phyloP scores from a whole-genome alignment of 2,888 invertebrate species.

The Agrochola lychnidis region DNA sequence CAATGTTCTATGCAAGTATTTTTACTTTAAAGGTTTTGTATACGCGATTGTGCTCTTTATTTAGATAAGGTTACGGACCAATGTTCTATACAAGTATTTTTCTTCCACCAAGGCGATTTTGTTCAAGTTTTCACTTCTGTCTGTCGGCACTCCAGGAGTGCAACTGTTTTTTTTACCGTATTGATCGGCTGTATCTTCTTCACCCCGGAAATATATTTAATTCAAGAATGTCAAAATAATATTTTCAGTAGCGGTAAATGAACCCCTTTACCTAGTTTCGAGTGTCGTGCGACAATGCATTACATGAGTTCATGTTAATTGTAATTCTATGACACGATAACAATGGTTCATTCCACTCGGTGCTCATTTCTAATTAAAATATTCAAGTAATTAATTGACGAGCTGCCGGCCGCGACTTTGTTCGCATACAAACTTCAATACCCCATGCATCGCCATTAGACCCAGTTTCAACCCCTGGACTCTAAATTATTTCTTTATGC shows the following conservation, averaged over 20 bases:
- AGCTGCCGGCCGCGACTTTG: neutral
- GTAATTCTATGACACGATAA: constrained; percentile 52
- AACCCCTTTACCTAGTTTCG: constrained; percentile 38
- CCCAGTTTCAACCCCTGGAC: neutral
- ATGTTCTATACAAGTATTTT: no score
- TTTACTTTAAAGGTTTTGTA: no score
- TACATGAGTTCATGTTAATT: constrained; percentile 43
- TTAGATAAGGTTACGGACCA: no score
- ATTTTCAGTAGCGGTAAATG: constrained; percentile 33
- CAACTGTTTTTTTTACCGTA: neutral
- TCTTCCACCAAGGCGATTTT: no score
- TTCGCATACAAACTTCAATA: constrained; percentile 2
- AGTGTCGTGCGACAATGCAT: constrained; percentile 35
- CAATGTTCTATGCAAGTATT: no score
- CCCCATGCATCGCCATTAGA: neutral
- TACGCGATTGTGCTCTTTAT: no score
- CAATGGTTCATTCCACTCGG: constrained; percentile 45
- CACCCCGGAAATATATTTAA: neutral
- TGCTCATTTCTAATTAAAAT: constrained; percentile 39
- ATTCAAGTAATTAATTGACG: constrained; percentile 33
- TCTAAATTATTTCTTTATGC: neutral
- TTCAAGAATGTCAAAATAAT: constrained; percentile 1
- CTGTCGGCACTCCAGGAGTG: no score
- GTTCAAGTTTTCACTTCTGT: no score
- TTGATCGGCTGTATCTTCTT: neutral